Evolutionary conservation across 2,113 vertebrate genomes (phyloP).

Genomic region (Jacana jacana): DNA sequence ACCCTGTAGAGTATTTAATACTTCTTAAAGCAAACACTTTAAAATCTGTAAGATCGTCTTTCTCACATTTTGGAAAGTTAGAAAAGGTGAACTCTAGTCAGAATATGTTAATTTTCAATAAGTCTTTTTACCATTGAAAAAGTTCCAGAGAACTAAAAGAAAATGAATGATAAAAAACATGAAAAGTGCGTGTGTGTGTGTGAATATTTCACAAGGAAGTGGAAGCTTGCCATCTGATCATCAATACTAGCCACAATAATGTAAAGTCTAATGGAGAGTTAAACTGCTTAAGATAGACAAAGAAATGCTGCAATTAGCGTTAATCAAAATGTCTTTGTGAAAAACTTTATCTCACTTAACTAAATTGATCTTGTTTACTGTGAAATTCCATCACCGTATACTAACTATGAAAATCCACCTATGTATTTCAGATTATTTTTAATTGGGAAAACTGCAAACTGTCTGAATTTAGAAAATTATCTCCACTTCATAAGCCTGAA

Average conservation of each 20-base stretch:
- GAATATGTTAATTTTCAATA: neutral
- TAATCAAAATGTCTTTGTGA: neutral
- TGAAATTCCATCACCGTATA: neutral
- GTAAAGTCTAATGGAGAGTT: neutral
- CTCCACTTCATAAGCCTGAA: neutral
- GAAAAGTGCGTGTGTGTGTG: neutral
- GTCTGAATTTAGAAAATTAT: neutral
- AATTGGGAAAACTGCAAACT: neutral
- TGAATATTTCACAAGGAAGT: neutral
- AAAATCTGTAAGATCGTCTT: neutral
- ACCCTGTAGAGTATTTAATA: neutral
- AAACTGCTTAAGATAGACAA: neutral
- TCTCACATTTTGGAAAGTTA: neutral
- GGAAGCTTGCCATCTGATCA: neutral
- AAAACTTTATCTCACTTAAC: rapidly evolving
- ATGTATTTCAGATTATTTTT: neutral
- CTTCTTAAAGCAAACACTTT: neutral
- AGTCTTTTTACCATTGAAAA: neutral
- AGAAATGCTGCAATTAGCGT: neutral
- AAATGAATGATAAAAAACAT: neutral
- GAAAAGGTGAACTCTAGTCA: neutral
- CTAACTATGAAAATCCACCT: neutral
- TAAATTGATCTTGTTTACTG: neutral
- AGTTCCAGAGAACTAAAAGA: neutral
- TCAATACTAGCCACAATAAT: neutral